Evolutionary conservation across 2,113 vertebrate species (phyloP).

Genomic region (Zootoca vivipara): DNA sequence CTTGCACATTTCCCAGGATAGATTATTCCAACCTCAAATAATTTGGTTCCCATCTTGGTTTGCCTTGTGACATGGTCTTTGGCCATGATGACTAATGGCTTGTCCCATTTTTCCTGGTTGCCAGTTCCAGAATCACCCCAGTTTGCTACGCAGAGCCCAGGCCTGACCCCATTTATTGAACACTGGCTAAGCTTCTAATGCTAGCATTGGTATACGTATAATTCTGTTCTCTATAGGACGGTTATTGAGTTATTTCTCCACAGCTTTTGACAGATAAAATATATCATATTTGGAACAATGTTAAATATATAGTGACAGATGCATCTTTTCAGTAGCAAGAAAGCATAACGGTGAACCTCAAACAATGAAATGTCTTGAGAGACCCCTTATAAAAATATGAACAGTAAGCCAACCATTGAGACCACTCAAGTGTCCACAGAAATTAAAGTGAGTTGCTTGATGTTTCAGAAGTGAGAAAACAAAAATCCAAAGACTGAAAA

Average conservation of each 20-base stretch:
- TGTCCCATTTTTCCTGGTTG: neutral
- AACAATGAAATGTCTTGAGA: conserved; percentile 39
- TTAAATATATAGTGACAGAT: conserved; percentile 26
- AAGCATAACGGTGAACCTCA: conserved; percentile 31
- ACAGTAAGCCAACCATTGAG: neutral
- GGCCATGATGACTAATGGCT: neutral
- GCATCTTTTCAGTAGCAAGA: conserved; percentile 10
- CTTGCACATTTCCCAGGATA: neutral
- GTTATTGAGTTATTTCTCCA: conserved; percentile 37
- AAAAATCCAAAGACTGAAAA: conserved; percentile 27
- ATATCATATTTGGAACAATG: conserved; percentile 32
- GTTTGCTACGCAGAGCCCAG: neutral
- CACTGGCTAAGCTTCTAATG: neutral
- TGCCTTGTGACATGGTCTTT: neutral
- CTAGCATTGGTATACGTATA: neutral
- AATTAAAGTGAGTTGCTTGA: conserved; percentile 21
- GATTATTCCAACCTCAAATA: neutral
- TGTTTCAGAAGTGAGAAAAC: conserved; percentile 23
- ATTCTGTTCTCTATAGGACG: conserved; percentile 7
- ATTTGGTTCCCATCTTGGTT: neutral
- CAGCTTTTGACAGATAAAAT: conserved; percentile 35
- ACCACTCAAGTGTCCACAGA: conserved; percentile 11
- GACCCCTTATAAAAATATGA: conserved; percentile 37
- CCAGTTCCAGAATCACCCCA: neutral
- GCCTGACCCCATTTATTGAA: neutral